phyloP scores from a whole-genome alignment of 2,888 invertebrate genomes.

The Nomada fabriciana region DNA sequence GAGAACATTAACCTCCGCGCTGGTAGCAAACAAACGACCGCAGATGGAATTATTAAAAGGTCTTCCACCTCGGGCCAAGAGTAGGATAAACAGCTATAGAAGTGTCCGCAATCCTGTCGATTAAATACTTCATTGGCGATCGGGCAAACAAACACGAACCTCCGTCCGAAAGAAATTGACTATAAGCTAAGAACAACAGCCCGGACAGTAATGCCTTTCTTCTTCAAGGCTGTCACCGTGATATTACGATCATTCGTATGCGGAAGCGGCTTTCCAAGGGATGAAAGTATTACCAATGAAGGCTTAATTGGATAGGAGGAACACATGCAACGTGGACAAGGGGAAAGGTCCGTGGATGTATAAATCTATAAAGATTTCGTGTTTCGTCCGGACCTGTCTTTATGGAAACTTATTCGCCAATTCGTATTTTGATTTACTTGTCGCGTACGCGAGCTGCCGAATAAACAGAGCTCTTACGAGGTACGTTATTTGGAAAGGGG shows the following conservation, averaged over 20 bases:
- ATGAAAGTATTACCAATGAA: neutral
- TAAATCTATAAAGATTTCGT: neutral
- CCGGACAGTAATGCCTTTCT: neutral
- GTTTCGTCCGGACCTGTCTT: slow-evolving; percentile 5
- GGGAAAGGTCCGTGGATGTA: too few species aligned
- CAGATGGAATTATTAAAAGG: slow-evolving; percentile 37
- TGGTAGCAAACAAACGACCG: neutral
- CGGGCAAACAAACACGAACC: slow-evolving; percentile 14
- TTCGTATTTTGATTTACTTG: neutral
- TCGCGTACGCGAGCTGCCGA: neutral
- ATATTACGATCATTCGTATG: neutral
- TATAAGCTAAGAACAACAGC: slow-evolving; percentile 24
- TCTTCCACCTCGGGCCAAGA: neutral
- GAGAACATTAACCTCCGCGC: neutral
- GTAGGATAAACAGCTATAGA: neutral
- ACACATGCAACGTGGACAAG: neutral
- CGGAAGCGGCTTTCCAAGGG: slow-evolving; percentile 29
- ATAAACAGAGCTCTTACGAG: too few species aligned
- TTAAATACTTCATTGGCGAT: slow-evolving; percentile 12
- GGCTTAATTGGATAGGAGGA: slow-evolving; percentile 44
- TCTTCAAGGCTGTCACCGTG: neutral
- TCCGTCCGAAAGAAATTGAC: slow-evolving; percentile 45
- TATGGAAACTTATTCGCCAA: neutral
- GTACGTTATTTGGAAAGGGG: too few species aligned
- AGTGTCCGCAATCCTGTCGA: neutral